Conservation (phyloP, 2,113 vertebrate species). For the Chaetodon auriga region DNA sequence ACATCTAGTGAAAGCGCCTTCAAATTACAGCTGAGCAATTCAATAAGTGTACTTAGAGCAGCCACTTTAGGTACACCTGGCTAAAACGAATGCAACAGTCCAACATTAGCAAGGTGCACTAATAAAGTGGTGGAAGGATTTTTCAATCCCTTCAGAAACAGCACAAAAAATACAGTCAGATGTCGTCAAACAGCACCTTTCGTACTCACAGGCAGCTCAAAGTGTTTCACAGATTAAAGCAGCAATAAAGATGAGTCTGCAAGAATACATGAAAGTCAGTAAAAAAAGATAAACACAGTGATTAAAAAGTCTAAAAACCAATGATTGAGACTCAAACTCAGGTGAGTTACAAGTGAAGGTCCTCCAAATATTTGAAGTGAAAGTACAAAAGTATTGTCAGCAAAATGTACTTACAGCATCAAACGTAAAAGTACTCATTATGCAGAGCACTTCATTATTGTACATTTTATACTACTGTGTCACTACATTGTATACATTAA, state of each 20-base stretch:
- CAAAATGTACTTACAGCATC: background rate
- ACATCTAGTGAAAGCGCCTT: constrained; percentile 71
- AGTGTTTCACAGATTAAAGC: no score
- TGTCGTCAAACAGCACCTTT: no score
- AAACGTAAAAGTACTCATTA: background rate
- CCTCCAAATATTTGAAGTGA: background rate
- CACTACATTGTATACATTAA: background rate
- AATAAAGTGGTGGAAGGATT: background rate
- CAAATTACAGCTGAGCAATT: constrained; percentile 11
- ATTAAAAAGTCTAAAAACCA: no score
- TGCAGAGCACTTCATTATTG: background rate
- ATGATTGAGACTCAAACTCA: no score
- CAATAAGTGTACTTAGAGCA: background rate
- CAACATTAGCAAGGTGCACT: background rate
- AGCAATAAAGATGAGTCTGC: no score
- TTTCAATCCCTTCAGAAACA: background rate
- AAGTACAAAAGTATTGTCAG: background rate
- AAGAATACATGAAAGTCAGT: no score
- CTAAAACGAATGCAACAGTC: background rate
- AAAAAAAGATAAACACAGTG: no score
- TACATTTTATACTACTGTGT: no score
- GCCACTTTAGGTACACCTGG: background rate
- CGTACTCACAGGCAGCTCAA: no score
- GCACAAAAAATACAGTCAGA: no score
- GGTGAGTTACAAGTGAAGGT: background rate